Percentiles rank a stretch among this genome's conserved stretches.
phyloP scores from a whole-genome alignment of 64 coral and sea anemone genomes.

The Acropora yongei region DNA sequence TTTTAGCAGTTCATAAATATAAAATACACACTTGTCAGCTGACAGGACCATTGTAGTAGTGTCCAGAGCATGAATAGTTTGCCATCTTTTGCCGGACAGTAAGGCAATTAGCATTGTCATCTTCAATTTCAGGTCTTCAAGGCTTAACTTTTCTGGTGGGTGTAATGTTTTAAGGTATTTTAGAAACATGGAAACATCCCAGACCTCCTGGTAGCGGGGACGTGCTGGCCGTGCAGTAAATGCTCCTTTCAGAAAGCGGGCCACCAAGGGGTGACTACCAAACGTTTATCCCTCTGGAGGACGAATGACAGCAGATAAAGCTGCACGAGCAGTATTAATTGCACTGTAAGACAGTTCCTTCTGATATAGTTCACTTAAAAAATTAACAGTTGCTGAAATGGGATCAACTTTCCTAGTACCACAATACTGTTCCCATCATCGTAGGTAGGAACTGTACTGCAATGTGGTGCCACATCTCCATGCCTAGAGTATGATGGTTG shows the following conservation, averaged over 20 bases:
- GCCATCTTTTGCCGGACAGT: conserved; percentile 58
- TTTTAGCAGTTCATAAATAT: conserved; percentile 53
- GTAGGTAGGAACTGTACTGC: too few relatives aligned
- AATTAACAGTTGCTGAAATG: background rate
- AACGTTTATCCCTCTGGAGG: background rate
- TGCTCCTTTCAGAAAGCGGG: background rate
- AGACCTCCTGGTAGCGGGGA: conserved; percentile 10
- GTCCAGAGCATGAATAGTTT: conserved; percentile 54
- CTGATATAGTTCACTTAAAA: background rate
- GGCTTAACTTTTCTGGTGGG: too few relatives aligned
- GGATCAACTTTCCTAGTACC: too few relatives aligned
- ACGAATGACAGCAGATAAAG: background rate
- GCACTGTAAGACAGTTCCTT: background rate
- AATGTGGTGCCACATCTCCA: too few relatives aligned
- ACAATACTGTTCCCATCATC: too few relatives aligned
- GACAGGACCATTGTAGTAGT: conserved; percentile 24
- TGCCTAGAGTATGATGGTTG: too few relatives aligned
- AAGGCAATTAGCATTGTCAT: conserved; percentile 1
- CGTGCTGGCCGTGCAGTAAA: background rate
- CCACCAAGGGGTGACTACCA: background rate
- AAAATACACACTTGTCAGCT: conserved; percentile 36
- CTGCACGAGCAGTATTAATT: too few relatives aligned
- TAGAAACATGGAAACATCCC: conserved; percentile 8
- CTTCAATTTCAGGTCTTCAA: too few relatives aligned
- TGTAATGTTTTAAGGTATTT: too few relatives aligned